Base-by-base conservation (phyloP, 2,797 vertebrate genomes). In the Alauda arvensis region DNA sequence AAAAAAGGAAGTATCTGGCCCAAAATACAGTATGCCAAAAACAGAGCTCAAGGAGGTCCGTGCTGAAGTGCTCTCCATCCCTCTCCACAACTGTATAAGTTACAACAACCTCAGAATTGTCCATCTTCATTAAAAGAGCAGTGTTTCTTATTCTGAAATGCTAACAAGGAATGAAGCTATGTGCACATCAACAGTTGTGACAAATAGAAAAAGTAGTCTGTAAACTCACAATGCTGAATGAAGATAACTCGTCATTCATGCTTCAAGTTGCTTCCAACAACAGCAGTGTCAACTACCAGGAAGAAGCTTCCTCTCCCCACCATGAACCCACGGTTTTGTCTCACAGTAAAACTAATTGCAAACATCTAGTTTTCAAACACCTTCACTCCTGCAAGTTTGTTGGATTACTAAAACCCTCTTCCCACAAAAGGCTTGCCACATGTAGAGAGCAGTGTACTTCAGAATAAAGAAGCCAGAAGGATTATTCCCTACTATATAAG, bases 401-500 rank as follows among this genome's bases (percentile, higher is more conserved):
- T 51, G n/a, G 26, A 77, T 60, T 68, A 81, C 28, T 67, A 71
- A 77, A 63, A 70, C 25, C 24, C 40, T 85, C 34, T 37, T 48
- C 51, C 84, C 62, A 65, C 57, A 83, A 79, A 77, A 91, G 45
- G 55, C 40, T 71, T 67, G 77, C 39, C 48, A 56, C 1, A 8
- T 14, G 9, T 48, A 82, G 65, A 83, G 40, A 61, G 46, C 62
- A 75, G 59, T 1, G 1, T 14, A 17, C 66, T 75, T 80, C 66
- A 80, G 43, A 68, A 85, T 84, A 90, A 77, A 37, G 5, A 93
- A 87, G 40, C 51, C 51, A 71, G 57, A 33, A 46, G 13, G 52
- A 88, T 77, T 87, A 80, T 26, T 65, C 76, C 52, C 51, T 78
- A 45, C 68, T 86, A 77, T 59, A 49, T 60, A 88, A 68, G 78